Conservation (phyloP, 2,113 vertebrate species). For the Misgurnus anguillicaudatus region DNA sequence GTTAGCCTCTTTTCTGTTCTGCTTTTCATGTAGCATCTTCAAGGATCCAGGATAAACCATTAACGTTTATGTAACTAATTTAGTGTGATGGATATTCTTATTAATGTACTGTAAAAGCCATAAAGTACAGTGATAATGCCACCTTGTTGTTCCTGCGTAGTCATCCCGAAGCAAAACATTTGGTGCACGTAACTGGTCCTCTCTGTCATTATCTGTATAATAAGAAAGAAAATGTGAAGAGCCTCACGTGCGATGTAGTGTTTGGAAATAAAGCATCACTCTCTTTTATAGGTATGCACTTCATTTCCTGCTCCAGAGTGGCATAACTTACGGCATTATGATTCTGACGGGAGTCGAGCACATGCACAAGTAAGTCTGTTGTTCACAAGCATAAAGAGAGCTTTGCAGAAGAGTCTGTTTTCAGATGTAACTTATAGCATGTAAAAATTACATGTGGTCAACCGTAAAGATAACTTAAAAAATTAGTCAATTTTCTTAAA, state of each 20-base stretch:
- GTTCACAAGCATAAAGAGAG: neutral
- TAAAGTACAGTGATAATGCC: neutral
- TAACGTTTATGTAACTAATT: too few species aligned
- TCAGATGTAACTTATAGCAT: too few species aligned
- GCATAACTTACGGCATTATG: constrained; percentile 94
- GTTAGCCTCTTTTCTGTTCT: too few species aligned
- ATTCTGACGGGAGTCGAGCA: constrained; percentile 86
- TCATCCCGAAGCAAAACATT: neutral
- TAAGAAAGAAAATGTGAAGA: neutral
- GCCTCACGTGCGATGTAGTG: neutral
- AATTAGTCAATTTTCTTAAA: too few species aligned
- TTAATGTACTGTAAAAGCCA: neutral
- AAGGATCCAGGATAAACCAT: too few species aligned
- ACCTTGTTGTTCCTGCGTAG: neutral
- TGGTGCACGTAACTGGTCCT: neutral
- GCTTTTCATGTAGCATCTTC: too few species aligned
- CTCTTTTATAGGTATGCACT: constrained; percentile 85
- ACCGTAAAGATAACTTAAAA: too few species aligned
- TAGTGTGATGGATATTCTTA: too few species aligned
- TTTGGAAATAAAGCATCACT: neutral
- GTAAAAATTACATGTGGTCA: too few species aligned
- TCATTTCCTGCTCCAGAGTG: constrained; percentile 93
- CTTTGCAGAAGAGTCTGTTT: too few species aligned
- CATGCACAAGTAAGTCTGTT: constrained; percentile 89
- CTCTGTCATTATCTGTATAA: neutral